These are phyloP conservation scores for Sitobion miscanthi DNA, from an alignment of 1,140 invertebrate genomes.

Conservation along the genomic window DNA sequence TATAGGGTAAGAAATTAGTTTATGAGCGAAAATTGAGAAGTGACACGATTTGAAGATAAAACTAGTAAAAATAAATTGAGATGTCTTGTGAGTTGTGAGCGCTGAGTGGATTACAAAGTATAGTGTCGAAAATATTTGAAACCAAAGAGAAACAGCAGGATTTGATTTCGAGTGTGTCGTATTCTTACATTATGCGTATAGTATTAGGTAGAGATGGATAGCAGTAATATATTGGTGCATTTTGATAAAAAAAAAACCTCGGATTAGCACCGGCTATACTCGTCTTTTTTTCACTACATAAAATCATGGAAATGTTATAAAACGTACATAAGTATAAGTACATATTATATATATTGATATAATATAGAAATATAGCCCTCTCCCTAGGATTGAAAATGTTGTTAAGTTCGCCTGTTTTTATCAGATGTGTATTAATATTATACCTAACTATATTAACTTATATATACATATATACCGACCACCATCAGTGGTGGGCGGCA, in stretches of 20 bases:
- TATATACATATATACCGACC: background rate
- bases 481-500: no score
- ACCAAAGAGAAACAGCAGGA: background rate
- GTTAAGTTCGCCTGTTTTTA: background rate
- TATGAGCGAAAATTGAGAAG: background rate
- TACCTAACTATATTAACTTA: no score
- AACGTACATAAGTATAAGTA: background rate
- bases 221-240: background rate
- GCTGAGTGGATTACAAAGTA: background rate
- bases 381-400: background rate
- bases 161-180: background rate
- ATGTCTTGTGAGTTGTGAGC: background rate
- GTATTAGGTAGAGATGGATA: background rate
- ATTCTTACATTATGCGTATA: background rate
- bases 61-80: background rate
- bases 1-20: background rate
- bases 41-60: background rate
- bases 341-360: background rate
- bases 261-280: background rate
- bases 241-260: background rate
- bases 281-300: background rate
- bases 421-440: background rate
- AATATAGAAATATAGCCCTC: no score
- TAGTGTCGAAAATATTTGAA: background rate
- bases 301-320: background rate